Conservation (phyloP, 2,113 vertebrate genomes). For the Sebastes fasciatus region DNA sequence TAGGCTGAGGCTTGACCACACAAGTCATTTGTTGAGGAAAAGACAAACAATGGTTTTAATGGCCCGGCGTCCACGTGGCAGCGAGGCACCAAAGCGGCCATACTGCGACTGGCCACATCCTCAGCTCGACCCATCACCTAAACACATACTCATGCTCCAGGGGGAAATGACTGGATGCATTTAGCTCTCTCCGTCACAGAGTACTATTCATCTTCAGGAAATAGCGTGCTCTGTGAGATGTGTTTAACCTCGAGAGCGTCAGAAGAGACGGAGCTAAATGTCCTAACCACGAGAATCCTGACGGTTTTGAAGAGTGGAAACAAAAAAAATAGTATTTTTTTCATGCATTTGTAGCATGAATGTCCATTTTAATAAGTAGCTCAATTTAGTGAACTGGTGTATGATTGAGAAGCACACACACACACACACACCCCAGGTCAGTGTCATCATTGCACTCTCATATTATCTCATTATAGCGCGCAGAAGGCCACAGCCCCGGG, state of each 20-base stretch:
- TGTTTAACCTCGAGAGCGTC: conserved; percentile 68
- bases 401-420: conserved; percentile 27
- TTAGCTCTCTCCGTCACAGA: conserved; percentile 72
- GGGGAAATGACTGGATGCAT: conserved; percentile 75
- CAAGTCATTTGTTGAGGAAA: conserved; percentile 29
- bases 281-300: conserved; percentile 45
- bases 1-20: conserved; percentile 27
- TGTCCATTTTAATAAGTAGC: background rate
- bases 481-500: conserved; percentile 49
- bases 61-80: conserved; percentile 62
- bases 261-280: conserved; percentile 46
- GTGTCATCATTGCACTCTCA: conserved; percentile 42
- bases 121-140: conserved; percentile 63
- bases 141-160: conserved; percentile 67
- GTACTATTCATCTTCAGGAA: conserved; percentile 76
- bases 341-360: background rate
- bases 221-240: conserved; percentile 61
- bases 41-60: conserved; percentile 58
- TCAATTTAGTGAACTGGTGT: conserved; percentile 18
- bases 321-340: background rate
- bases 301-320: conserved; percentile 45
- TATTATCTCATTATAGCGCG: conserved; percentile 54
- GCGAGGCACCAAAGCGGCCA: conserved; percentile 45
- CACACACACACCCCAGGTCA: conserved; percentile 31
- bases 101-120: conserved; percentile 73